phyloP scores from a whole-genome alignment of 2,888 invertebrate species.

The Lepeophtheirus nordmannii region DNA sequence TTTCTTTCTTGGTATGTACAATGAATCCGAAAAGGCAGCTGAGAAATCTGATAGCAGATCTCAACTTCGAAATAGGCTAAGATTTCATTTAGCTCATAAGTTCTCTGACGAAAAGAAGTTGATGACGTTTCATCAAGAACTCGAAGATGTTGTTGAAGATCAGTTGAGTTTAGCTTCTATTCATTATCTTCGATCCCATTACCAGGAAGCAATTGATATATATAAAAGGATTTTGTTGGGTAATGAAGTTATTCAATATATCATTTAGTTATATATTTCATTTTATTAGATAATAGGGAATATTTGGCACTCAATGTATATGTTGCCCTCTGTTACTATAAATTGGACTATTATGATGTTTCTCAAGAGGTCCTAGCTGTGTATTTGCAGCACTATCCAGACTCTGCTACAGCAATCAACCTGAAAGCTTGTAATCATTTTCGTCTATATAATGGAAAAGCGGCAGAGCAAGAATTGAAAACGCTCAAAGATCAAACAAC shows the following conservation, averaged over 20 bases:
- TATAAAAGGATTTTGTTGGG: conserved; percentile 33
- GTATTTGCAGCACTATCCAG: conserved; percentile 75
- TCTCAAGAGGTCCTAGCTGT: conserved; percentile 90
- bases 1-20: conserved; percentile 77
- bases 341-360: conserved; percentile 93
- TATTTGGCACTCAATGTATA: conserved; percentile 90
- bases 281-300: conserved; percentile 61
- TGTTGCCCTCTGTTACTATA: conserved; percentile 92
- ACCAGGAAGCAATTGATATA: conserved; percentile 95
- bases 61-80: conserved; percentile 54
- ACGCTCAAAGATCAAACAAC: conserved; percentile 55
- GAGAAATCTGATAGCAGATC: conserved; percentile 44
- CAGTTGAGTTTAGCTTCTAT: conserved; percentile 88
- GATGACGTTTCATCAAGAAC: conserved; percentile 62
- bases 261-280: background rate
- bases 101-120: conserved; percentile 69
- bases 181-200: conserved; percentile 87
- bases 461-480: conserved; percentile 80
- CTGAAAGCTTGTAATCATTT: conserved; percentile 72
- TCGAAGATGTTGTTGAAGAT: conserved; percentile 79
- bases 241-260: background rate
- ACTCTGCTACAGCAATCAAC: conserved; percentile 88
- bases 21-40: conserved; percentile 42
- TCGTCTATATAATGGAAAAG: conserved; percentile 76
- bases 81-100: conserved; percentile 87